Percentiles rank a stretch among this genome's conserved stretches.
Evolutionary conservation across 2,113 vertebrate genomes (phyloP).

Genomic region (Mandrillus leucophaeus): DNA sequence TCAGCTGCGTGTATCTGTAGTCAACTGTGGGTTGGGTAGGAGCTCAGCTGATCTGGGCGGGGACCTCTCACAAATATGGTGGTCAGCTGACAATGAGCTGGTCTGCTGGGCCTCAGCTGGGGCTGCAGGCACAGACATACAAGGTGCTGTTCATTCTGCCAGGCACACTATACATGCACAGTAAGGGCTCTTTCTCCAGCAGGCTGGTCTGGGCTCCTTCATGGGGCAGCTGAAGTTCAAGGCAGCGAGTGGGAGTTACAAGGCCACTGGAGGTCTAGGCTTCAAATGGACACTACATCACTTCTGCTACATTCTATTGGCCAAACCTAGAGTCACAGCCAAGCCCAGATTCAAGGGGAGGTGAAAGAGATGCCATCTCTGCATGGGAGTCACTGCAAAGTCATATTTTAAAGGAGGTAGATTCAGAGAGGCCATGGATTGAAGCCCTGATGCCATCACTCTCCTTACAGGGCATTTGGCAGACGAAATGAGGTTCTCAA

Average conservation of each 20-base stretch:
- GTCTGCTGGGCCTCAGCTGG: background rate
- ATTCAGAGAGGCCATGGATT: background rate
- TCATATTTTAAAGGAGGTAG: accelerated
- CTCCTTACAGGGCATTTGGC: accelerated
- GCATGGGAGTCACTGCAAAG: background rate
- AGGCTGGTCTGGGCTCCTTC: background rate
- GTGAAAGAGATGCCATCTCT: too few species aligned
- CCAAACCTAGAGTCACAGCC: background rate
- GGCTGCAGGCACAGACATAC: background rate
- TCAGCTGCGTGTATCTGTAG: background rate
- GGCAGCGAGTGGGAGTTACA: background rate
- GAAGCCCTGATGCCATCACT: accelerated
- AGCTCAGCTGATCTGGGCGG: background rate
- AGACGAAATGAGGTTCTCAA: background rate
- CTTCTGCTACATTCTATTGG: background rate
- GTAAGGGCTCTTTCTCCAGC: background rate
- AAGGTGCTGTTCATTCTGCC: background rate
- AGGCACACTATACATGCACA: accelerated
- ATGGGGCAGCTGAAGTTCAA: accelerated
- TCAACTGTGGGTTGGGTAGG: background rate
- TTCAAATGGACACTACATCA: too few species aligned
- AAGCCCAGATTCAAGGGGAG: background rate
- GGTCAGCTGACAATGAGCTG: background rate
- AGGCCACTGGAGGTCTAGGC: background rate
- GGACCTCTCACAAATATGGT: background rate